Conservation (phyloP, 2,113 vertebrate genomes). For the Zingel zingel region DNA sequence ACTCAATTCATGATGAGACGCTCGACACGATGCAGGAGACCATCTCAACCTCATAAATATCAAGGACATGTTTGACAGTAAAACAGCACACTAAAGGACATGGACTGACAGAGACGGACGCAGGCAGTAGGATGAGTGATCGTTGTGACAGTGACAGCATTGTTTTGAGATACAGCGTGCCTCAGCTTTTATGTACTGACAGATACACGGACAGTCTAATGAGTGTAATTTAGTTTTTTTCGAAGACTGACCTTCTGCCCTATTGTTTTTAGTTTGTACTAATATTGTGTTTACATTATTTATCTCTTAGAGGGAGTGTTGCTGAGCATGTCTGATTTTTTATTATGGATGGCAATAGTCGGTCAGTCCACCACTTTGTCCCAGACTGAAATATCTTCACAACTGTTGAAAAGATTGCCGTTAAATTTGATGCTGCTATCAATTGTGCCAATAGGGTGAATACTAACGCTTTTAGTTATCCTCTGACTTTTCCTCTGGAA, state of each 20-base stretch:
- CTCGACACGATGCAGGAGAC: slow-evolving; percentile 42
- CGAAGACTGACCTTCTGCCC: slow-evolving; percentile 18
- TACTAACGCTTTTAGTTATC: not conserved
- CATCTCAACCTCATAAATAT: slow-evolving; percentile 49
- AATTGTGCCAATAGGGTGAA: not conserved
- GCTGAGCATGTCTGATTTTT: not conserved
- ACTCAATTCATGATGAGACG: slow-evolving; percentile 60
- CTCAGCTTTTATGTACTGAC: slow-evolving; percentile 50
- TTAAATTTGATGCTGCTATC: not conserved
- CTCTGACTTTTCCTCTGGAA: not conserved
- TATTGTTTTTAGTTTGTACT: slow-evolving; percentile 1
- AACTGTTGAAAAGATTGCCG: not conserved
- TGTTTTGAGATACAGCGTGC: slow-evolving; percentile 17
- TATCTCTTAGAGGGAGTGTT: not conserved
- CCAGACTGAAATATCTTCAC: not conserved
- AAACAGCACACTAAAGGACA: slow-evolving; percentile 32
- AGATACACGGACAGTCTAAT: slow-evolving; percentile 46
- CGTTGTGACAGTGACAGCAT: slow-evolving; percentile 38
- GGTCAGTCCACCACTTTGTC: not conserved
- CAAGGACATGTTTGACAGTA: slow-evolving; percentile 50
- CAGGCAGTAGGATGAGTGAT: slow-evolving; percentile 14
- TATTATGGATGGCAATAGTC: not conserved
- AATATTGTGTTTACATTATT: slow-evolving; percentile 3
- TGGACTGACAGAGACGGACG: slow-evolving; percentile 21
- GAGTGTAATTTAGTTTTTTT: slow-evolving; percentile 25